Conservation (phyloP, 2,888 invertebrate genomes). For the Acrocyrtus sp. region DNA sequence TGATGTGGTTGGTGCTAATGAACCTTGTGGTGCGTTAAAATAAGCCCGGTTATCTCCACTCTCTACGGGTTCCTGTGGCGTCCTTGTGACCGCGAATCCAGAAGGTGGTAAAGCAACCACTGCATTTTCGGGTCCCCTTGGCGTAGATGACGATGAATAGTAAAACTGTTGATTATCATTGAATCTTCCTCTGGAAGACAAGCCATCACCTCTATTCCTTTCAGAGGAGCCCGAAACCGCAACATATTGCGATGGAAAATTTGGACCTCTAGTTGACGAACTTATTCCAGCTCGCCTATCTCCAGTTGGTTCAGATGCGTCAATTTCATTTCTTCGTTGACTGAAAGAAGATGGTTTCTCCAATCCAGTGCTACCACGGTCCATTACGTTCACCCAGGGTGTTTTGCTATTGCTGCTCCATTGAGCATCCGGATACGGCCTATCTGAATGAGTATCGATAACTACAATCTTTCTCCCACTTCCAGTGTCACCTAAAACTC, state of each 20-base stretch:
- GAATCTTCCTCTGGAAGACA: not conserved
- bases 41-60: constrained; percentile 3
- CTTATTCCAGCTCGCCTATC: not conserved
- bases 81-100: constrained; percentile 15
- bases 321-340: not conserved
- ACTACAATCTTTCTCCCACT: not conserved
- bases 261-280: not conserved
- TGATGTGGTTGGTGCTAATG: not conserved
- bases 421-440: constrained; percentile 11
- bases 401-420: constrained; percentile 8
- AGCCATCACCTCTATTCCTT: not conserved
- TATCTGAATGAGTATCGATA: constrained; percentile 11
- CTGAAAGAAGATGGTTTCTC: constrained; percentile 18
- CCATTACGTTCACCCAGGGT: constrained; percentile 18
- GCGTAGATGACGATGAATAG: not conserved
- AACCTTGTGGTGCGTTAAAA: no score
- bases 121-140: not conserved
- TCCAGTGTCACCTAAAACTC: no score
- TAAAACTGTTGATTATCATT: not conserved
- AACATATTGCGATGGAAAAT: no score
- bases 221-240: not conserved
- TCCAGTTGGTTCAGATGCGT: not conserved
- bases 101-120: constrained; percentile 7
- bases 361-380: not conserved
- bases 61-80: not conserved